phyloP scores from a whole-genome alignment of 2,113 vertebrate genomes.

The Saiga tatarica region DNA sequence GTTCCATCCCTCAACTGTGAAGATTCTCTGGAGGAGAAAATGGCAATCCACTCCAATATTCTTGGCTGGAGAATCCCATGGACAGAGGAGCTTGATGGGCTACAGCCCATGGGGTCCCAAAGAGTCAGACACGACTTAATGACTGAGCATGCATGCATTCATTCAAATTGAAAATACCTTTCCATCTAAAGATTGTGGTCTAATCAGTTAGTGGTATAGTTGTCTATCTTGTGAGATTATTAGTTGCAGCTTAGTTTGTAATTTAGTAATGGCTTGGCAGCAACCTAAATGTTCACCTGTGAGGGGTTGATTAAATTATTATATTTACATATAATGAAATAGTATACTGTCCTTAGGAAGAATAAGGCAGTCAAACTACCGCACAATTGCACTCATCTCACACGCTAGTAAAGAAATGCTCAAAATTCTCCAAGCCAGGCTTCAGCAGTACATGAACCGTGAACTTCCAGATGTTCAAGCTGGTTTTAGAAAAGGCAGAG shows the following conservation, averaged over 20 bases:
- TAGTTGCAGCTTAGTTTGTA: not conserved
- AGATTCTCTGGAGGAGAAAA: not conserved
- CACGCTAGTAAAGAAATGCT: too few species aligned
- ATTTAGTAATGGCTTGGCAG: not conserved
- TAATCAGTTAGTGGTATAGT: not conserved
- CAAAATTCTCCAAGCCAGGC: too few species aligned
- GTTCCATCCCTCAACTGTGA: not conserved
- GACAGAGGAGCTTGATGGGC: not conserved
- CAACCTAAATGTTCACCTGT: not conserved
- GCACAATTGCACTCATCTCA: too few species aligned
- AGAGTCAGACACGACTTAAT: not conserved
- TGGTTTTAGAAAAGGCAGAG: too few species aligned
- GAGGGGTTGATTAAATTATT: not conserved
- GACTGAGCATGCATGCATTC: not conserved
- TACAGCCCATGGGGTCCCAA: not conserved
- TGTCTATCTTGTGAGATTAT: not conserved
- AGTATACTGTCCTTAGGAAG: not conserved
- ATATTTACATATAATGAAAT: not conserved
- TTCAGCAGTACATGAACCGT: too few species aligned
- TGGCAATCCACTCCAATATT: not conserved
- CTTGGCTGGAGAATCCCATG: not conserved
- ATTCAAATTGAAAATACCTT: not conserved
- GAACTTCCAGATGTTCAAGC: too few species aligned
- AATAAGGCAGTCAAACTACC: not conserved
- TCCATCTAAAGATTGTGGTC: not conserved